These are phyloP conservation scores for Allolobophora icterica DNA, from an alignment of 2,888 invertebrate species.

Conservation along the genomic window DNA sequence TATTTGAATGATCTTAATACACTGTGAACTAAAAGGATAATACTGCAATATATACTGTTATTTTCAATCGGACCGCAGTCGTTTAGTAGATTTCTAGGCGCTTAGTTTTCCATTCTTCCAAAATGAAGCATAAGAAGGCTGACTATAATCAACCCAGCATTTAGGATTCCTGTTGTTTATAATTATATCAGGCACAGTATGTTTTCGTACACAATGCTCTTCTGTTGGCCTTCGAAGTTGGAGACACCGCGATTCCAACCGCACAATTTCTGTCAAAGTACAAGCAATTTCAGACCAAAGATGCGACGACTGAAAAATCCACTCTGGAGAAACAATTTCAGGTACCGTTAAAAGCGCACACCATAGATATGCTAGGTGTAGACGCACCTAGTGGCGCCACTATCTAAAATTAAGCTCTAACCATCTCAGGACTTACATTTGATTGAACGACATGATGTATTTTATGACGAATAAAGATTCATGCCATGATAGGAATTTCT, in stretches of 20 bases:
- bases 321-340: background rate
- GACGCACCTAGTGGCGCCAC: background rate
- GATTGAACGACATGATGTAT: too few species aligned
- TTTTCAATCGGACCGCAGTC: background rate
- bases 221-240: background rate
- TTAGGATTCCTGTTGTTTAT: background rate
- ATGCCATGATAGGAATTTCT: background rate
- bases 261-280: background rate
- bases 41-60: background rate
- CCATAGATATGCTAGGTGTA: background rate
- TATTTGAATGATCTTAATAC: too few species aligned
- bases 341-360: background rate
- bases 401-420: background rate
- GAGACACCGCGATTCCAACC: background rate
- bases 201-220: constrained; percentile 1
- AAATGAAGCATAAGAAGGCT: background rate
- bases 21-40: too few species aligned
- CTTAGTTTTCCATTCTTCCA: too few species aligned
- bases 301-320: background rate
- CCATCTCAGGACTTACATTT: too few species aligned
- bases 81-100: background rate
- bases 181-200: background rate
- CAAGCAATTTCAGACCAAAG: background rate
- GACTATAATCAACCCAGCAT: too few species aligned
- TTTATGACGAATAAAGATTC: too few species aligned